phyloP scores from a whole-genome alignment of 1,140 invertebrate species.

The Anastatus disparis region DNA sequence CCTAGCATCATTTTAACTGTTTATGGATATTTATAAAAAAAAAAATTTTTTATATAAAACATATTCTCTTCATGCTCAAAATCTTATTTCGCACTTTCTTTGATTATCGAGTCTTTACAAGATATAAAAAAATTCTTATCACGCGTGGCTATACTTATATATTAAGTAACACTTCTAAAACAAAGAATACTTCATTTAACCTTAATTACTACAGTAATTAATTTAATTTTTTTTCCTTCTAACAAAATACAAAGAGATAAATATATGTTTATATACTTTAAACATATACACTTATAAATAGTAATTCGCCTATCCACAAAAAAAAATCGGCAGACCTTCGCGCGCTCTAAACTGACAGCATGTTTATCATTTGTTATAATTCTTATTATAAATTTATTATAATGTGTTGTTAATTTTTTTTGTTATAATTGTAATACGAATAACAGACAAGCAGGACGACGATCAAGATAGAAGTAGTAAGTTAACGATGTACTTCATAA shows the following conservation, averaged over 20 bases:
- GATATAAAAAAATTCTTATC: too few relatives aligned
- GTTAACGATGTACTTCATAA: conserved; percentile 22
- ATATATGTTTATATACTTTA: neutral
- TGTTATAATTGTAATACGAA: conserved; percentile 6
- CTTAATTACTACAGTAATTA: too few relatives aligned
- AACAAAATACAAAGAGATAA: neutral
- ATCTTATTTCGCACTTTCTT: neutral
- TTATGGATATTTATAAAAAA: neutral
- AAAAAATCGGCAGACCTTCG: conserved; percentile 60
- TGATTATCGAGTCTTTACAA: neutral
- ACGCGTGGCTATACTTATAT: neutral
- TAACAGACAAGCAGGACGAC: conserved; percentile 27
- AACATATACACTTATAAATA: neutral
- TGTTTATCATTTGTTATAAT: neutral
- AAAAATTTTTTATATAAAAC: neutral
- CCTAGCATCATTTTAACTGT: neutral
- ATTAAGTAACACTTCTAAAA: neutral
- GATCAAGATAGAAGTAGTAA: conserved; percentile 5
- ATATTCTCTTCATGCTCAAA: neutral
- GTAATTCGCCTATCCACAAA: conserved; percentile 48
- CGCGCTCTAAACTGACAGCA: conserved; percentile 57
- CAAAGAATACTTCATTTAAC: neutral
- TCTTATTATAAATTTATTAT: too few relatives aligned
- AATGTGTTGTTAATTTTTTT: too few relatives aligned
- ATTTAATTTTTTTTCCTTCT: too few relatives aligned